phyloP scores from a whole-genome alignment of 2,888 invertebrate genomes.

The Leptinotarsa haldemani region DNA sequence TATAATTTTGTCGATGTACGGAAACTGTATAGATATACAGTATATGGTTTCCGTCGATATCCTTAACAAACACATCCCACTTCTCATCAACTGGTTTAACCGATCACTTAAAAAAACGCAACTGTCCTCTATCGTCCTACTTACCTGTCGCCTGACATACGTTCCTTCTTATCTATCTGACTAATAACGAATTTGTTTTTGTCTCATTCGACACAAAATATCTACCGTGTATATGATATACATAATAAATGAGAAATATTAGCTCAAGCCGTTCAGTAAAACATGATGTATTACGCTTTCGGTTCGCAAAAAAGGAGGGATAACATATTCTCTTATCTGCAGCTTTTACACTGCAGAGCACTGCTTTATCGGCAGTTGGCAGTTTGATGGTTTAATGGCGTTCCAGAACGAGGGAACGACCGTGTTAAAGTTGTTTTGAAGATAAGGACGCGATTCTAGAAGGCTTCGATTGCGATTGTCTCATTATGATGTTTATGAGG shows the following conservation, averaged over 20 bases:
- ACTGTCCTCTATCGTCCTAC: slow-evolving; percentile 11
- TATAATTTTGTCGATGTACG: too few relatives aligned
- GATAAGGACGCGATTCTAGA: slow-evolving; percentile 43
- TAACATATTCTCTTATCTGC: slow-evolving; percentile 42
- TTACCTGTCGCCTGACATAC: background rate
- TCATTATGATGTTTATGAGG: slow-evolving; percentile 36
- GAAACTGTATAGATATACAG: too few relatives aligned
- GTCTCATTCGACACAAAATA: slow-evolving; percentile 27
- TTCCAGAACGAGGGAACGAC: slow-evolving; percentile 41
- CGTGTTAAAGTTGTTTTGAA: slow-evolving; percentile 38
- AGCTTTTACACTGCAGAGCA: slow-evolving; percentile 30
- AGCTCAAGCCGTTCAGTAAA: slow-evolving; percentile 37
- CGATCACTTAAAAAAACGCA: slow-evolving; percentile 8
- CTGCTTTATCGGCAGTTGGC: slow-evolving; percentile 21
- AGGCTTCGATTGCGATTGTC: slow-evolving; percentile 41
- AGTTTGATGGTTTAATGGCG: slow-evolving; percentile 41
- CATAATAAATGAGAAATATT: slow-evolving; percentile 39
- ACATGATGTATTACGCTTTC: slow-evolving; percentile 43
- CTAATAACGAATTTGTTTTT: slow-evolving; percentile 24
- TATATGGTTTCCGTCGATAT: too few relatives aligned
- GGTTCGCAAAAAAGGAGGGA: slow-evolving; percentile 35
- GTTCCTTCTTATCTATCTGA: slow-evolving; percentile 10
- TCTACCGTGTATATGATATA: slow-evolving; percentile 26
- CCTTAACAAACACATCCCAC: too few relatives aligned
- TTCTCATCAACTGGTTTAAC: background rate